Evolutionary conservation across 1,140 invertebrate species (phyloP).

Genomic region (Drosophila virilis): DNA sequence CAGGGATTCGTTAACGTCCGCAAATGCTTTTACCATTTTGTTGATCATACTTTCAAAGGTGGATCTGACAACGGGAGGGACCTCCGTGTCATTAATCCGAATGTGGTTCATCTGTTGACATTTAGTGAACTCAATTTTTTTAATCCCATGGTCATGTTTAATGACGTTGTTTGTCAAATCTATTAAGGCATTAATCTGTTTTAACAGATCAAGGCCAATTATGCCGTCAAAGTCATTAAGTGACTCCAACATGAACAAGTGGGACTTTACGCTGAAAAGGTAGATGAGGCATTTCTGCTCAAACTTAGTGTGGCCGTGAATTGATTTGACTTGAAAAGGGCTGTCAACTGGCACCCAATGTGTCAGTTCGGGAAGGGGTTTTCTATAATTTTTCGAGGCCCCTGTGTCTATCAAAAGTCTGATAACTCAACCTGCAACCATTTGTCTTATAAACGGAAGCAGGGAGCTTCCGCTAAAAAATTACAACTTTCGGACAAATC

Average conservation of each 20-base stretch:
- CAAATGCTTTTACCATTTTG: conserved; percentile 9
- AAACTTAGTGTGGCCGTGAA: conserved; percentile 6
- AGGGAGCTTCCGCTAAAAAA: not conserved
- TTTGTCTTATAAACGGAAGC: not conserved
- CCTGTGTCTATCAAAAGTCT: conserved; percentile 11
- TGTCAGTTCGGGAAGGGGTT: not conserved
- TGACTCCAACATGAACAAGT: not conserved
- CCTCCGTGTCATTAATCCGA: not conserved
- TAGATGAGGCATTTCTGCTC: not conserved
- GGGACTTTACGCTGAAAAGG: conserved; percentile 1
- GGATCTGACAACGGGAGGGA: too few species aligned
- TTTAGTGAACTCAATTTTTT: not conserved
- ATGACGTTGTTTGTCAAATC: not conserved
- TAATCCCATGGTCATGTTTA: not conserved
- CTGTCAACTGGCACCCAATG: conserved; percentile 1
- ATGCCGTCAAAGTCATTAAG: not conserved
- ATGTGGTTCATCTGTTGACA: not conserved
- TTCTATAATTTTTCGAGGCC: not conserved
- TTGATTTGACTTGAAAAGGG: conserved; percentile 10
- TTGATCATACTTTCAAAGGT: not conserved
- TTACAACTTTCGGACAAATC: not conserved
- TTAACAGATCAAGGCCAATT: not conserved
- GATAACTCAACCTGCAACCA: conserved; percentile 5
- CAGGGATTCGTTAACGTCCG: not conserved
- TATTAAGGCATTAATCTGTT: not conserved